phyloP scores from a whole-genome alignment of 2,797 vertebrate genomes.

The Nasua narica region DNA sequence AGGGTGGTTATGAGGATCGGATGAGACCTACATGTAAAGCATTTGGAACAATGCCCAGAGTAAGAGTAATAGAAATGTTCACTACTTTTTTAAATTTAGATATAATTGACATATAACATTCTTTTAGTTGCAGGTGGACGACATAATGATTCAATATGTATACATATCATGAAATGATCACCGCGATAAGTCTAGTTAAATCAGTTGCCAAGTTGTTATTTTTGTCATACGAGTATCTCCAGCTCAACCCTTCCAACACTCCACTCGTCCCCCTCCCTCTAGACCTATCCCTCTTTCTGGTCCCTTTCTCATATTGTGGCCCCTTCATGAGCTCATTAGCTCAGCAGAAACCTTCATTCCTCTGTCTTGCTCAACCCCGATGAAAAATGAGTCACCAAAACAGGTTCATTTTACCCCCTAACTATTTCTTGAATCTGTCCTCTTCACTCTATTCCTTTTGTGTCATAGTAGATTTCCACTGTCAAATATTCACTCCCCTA shows the following conservation, averaged over 20 bases:
- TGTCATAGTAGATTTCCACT: background rate
- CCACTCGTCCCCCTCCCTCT: background rate
- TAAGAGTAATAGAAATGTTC: background rate
- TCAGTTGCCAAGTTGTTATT: background rate
- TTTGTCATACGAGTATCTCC: background rate
- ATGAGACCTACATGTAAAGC: background rate
- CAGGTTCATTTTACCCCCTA: background rate
- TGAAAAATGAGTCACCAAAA: background rate
- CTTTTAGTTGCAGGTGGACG: background rate
- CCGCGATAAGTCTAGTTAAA: background rate
- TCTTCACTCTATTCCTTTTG: background rate
- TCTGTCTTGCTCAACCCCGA: background rate
- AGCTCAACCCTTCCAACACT: background rate
- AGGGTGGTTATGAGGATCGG: background rate
- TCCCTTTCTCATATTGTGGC: background rate
- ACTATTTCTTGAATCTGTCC: background rate
- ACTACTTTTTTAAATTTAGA: background rate
- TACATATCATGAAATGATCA: background rate
- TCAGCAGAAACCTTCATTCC: background rate
- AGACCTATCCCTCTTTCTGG: background rate
- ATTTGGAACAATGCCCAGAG: background rate
- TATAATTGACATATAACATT: background rate
- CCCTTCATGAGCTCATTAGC: background rate
- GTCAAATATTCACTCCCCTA: background rate
- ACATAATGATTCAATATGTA: background rate